These are phyloP conservation scores for Drosophila planitibia DNA, from an alignment of 2,888 invertebrate species.

Conservation along the genomic window DNA sequence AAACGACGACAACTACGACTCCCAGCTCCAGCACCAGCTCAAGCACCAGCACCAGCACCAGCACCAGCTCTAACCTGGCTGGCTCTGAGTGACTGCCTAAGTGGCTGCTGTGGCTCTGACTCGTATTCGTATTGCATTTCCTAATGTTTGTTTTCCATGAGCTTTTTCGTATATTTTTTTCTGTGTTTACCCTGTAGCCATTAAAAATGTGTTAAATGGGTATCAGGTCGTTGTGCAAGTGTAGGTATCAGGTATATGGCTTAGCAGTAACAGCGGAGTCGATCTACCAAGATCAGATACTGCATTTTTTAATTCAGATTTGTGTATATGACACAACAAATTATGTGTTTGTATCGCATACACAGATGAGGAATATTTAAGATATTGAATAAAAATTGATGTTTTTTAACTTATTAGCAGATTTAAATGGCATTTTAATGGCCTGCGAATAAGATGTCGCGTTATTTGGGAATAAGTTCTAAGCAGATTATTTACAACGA, in stretches of 20 bases:
- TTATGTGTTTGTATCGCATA: not conserved
- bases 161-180: slow-evolving; percentile 46
- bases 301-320: not conserved
- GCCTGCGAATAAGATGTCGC: too few species aligned
- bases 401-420: not conserved
- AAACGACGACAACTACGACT: slow-evolving; percentile 70
- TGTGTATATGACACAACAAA: not conserved
- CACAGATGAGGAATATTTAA: not conserved
- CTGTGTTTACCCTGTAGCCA: slow-evolving; percentile 16
- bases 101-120: slow-evolving; percentile 71
- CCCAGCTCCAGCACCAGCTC: slow-evolving; percentile 34
- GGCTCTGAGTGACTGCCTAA: slow-evolving; percentile 75
- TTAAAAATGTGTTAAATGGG: not conserved
- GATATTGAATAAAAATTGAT: not conserved
- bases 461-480: not conserved
- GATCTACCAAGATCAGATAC: not conserved
- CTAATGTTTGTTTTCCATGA: slow-evolving; percentile 82
- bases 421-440: not conserved
- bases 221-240: not conserved
- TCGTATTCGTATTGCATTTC: slow-evolving; percentile 81
- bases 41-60: slow-evolving; percentile 13
- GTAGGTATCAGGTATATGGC: not conserved
- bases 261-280: not conserved
- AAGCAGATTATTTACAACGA: too few species aligned
- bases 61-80: slow-evolving; percentile 31